Percentiles rank a stretch among this genome's conserved stretches.
These are phyloP conservation scores for Notarius quadriscutis DNA, from an alignment of 2,113 vertebrate genomes.

Conservation along the genomic window DNA sequence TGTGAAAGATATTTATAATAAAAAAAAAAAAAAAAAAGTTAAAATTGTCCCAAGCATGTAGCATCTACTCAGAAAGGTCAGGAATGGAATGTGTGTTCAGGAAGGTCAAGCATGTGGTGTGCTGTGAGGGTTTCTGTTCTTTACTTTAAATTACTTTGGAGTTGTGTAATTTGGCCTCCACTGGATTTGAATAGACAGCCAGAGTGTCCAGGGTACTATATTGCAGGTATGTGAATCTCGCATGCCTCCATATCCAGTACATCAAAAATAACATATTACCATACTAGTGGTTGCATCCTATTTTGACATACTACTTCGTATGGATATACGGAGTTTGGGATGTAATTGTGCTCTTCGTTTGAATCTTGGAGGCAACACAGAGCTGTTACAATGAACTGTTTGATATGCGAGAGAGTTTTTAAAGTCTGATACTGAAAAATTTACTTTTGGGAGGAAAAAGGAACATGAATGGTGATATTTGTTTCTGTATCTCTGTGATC, in stretches of 20 bases:
- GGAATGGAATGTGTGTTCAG: background rate
- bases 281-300: background rate
- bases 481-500: background rate
- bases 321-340: background rate
- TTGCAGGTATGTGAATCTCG: background rate
- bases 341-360: background rate
- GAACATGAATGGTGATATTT: background rate
- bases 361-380: background rate
- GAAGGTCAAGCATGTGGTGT: constrained; percentile 10
- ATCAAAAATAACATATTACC: background rate
- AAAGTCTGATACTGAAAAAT: background rate
- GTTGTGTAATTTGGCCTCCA: background rate
- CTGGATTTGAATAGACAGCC: background rate
- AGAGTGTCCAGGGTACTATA: background rate
- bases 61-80: background rate
- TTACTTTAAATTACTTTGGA: background rate
- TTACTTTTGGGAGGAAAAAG: background rate
- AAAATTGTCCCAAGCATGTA: background rate
- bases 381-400: constrained; percentile 1
- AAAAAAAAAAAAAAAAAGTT: background rate
- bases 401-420: background rate
- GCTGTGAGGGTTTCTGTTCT: background rate
- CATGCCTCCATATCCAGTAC: background rate
- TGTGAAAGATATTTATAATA: background rate
- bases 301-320: background rate